Base-by-base conservation (phyloP, 2,797 vertebrate species). In the Platalea minor region DNA sequence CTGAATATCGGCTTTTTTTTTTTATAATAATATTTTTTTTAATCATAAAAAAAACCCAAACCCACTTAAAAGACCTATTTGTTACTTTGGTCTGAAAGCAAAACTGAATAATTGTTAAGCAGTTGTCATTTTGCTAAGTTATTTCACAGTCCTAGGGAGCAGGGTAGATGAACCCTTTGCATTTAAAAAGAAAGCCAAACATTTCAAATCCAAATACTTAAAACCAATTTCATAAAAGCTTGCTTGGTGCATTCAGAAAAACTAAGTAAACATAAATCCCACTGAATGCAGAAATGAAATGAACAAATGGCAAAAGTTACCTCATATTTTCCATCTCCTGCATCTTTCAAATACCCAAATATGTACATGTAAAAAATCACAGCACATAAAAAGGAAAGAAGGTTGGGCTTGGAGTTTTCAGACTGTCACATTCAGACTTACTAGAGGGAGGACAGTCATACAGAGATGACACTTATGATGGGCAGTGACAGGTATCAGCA, bases 31-130 rank as follows among this genome's bases (percentile, higher is more conserved):
- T 5, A 10, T 10, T 50, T 20, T 53, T 33, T 54, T 73, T 64
- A 5, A 35, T 31, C 3, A 48, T 29, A 41, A 63, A 23, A 9
- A 12, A 25, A 0, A 0, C 1, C 11, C 16, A 45, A 45, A 17
- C 7, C 7, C 6, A 21, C 6, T n/a, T 60, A 43, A 0, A 29
- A 79, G 19, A 72, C 18, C 2, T 24, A 41, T 48, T 70, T 72
- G 3, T 65, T 45, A 37, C 19, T 75, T 68, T 31, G 7, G 7
- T 65, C 10, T 21, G 21, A 88, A 94, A 48, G 6, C 21, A 67
- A 64, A 84, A 85, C 7, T 23, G 18, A 85, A 5, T 21, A 88
- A 67, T 24, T 43, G 1, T 76, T 54, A 79, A 48, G 28, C 14
- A 57, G 10, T 7, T 67, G 7, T 31, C 3, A n/a, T 56, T 80